A percentile compares a stretch with the other conserved stretches of the same genome.
Conservation (phyloP, 1,140 invertebrate species). For the Eumeta japonica region DNA sequence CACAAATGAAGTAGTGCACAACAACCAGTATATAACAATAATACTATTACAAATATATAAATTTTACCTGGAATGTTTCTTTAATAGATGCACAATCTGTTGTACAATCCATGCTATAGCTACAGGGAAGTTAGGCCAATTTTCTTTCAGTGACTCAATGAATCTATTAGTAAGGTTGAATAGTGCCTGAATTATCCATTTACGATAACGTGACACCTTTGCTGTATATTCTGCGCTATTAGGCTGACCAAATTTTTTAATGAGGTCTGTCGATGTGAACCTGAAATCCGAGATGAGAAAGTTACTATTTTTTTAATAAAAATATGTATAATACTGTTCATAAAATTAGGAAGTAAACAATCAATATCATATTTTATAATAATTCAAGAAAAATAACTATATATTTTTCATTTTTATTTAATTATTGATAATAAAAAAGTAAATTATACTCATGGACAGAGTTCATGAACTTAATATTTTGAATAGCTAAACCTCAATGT, state of each 20-base stretch:
- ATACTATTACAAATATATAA: too few relatives aligned
- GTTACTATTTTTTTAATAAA: neutral
- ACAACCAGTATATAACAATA: too few relatives aligned
- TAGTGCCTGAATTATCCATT: constrained; percentile 78
- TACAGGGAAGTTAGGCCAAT: constrained; percentile 89
- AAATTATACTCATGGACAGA: too few relatives aligned
- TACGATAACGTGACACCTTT: constrained; percentile 74
- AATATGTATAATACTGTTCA: neutral
- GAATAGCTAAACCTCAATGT: neutral
- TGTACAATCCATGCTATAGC: constrained; percentile 76
- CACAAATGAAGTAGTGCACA: too few relatives aligned
- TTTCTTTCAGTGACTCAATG: constrained; percentile 79
- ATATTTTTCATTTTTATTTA: neutral
- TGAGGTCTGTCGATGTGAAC: constrained; percentile 68
- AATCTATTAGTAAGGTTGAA: constrained; percentile 80
- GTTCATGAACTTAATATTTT: too few relatives aligned
- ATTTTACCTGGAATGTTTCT: constrained; percentile 61
- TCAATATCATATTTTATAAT: constrained; percentile 9
- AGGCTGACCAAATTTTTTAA: constrained; percentile 78
- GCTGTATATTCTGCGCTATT: constrained; percentile 65
- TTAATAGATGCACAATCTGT: constrained; percentile 71
- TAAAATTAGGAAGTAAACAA: constrained; percentile 13
- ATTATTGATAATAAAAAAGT: neutral
- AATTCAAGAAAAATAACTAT: too few relatives aligned
- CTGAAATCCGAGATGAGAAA: constrained; percentile 35